Percentiles rank a stretch among this genome's conserved stretches.
Conservation (phyloP, 2,113 vertebrate species). For the Brachyistius frenatus region DNA sequence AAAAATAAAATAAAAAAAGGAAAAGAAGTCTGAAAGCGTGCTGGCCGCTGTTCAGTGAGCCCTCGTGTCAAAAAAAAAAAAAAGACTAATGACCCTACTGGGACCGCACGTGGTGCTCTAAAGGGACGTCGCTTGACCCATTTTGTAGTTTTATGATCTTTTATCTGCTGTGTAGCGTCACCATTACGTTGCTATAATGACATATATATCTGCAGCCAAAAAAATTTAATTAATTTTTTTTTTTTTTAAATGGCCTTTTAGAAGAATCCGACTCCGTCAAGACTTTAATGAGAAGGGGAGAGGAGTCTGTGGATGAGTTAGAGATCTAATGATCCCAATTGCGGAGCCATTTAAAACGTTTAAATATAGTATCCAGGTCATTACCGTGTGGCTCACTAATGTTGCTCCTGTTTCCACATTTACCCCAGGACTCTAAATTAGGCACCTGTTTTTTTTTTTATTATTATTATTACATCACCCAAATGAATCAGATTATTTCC, state of each 20-base stretch:
- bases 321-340: slow-evolving; percentile 34
- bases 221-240: background rate
- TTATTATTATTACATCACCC: slow-evolving; percentile 5
- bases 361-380: slow-evolving; percentile 43
- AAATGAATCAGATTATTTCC: slow-evolving; percentile 26
- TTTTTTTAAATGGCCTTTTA: background rate
- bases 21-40: slow-evolving; percentile 51
- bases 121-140: slow-evolving; percentile 37
- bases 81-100: slow-evolving; percentile 41
- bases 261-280: background rate
- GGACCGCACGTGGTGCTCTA: slow-evolving; percentile 22
- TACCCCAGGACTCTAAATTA: slow-evolving; percentile 20
- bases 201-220: background rate
- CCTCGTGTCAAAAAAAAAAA: background rate
- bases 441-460: background rate
- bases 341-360: slow-evolving; percentile 34
- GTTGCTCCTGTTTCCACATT: slow-evolving; percentile 22
- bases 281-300: background rate
- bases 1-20: too few relatives aligned
- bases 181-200: background rate
- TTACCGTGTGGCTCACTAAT: slow-evolving; percentile 28
- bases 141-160: slow-evolving; percentile 20
- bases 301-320: slow-evolving; percentile 1
- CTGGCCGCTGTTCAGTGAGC: slow-evolving; percentile 31
- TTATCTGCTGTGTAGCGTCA: background rate